Percentiles rank a stretch among this genome's conserved stretches.
These are phyloP conservation scores for Panzeria rudis DNA, from an alignment of 2,888 invertebrate genomes.

Conservation along the genomic window DNA sequence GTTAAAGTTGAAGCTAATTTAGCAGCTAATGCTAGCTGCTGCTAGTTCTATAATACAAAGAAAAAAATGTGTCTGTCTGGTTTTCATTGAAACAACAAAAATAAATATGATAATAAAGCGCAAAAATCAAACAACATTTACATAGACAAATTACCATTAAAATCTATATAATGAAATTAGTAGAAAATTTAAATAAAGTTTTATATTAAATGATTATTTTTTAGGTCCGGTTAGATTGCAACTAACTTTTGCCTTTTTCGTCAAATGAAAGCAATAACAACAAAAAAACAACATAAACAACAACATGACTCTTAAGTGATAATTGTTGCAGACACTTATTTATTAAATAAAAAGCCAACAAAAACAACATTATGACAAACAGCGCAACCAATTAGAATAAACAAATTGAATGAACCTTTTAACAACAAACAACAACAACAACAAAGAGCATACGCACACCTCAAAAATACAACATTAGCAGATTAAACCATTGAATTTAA, in stretches of 20 bases:
- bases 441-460: conserved; percentile 25
- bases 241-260: conserved; percentile 59
- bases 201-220: conserved; percentile 39
- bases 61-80: conserved; percentile 10
- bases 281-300: background rate
- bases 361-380: conserved; percentile 51
- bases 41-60: conserved; percentile 4
- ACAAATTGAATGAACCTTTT: conserved; percentile 70
- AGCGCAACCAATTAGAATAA: conserved; percentile 70
- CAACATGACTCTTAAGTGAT: conserved; percentile 45
- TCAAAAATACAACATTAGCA: conserved; percentile 40
- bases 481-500: conserved; percentile 52
- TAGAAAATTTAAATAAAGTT: conserved; percentile 17
- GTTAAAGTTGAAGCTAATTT: conserved; percentile 11
- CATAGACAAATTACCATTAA: conserved; percentile 23
- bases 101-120: conserved; percentile 33
- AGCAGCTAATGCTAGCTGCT: conserved; percentile 23
- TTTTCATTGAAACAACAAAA: conserved; percentile 63
- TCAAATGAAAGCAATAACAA: conserved; percentile 37
- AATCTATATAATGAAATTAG: conserved; percentile 21
- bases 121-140: conserved; percentile 42
- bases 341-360: conserved; percentile 42
- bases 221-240: conserved; percentile 68
- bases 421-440: conserved; percentile 2
- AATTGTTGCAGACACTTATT: conserved; percentile 70